Conservation (phyloP, 2,797 vertebrate genomes). For the Sebastes paucispinis region DNA sequence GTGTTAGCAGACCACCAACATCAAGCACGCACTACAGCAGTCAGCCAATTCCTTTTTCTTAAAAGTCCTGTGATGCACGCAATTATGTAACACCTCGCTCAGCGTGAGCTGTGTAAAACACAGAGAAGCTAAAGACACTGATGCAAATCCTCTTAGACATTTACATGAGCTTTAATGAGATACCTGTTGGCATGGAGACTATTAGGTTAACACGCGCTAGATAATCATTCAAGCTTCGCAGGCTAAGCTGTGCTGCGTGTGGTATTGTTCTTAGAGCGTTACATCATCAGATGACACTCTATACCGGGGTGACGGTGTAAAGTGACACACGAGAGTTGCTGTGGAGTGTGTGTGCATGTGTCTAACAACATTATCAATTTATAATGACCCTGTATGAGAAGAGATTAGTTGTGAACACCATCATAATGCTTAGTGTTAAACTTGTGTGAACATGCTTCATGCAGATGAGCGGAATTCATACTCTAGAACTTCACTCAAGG, state of each 20-base stretch:
- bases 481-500: background rate
- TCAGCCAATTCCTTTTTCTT: background rate
- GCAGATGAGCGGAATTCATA: background rate
- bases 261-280: background rate
- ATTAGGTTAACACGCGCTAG: background rate
- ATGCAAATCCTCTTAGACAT: constrained; percentile 25
- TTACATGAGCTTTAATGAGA: constrained; percentile 1
- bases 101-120: background rate
- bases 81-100: background rate
- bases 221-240: background rate
- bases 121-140: background rate
- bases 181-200: background rate
- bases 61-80: background rate
- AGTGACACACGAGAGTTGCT: constrained; percentile 6
- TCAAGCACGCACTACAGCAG: background rate
- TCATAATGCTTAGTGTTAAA: background rate
- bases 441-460: background rate
- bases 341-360: background rate
- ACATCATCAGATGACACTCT: constrained; percentile 31
- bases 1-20: background rate
- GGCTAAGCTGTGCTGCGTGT: background rate
- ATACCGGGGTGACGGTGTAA: background rate
- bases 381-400: background rate
- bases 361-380: constrained; percentile 15
- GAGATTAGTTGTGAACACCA: background rate